Percentiles rank a stretch among this genome's conserved stretches.
Evolutionary conservation across 1,140 invertebrate genomes (phyloP).

Genomic region (Mercenaria mercenaria): DNA sequence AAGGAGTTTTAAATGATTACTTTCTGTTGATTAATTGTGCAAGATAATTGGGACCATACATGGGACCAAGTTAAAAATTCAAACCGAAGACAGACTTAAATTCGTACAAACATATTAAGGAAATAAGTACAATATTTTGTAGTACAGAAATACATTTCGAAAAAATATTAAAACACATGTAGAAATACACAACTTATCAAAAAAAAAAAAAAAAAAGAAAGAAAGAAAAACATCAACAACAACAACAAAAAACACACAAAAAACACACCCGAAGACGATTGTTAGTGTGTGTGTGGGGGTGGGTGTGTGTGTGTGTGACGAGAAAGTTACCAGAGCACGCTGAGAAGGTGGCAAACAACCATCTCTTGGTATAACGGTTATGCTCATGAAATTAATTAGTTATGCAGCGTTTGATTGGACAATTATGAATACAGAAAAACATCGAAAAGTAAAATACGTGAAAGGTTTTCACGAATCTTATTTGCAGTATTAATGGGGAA

Average conservation of each 20-base stretch:
- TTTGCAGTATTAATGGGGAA: no score
- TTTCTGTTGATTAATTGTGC: no score
- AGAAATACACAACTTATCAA: no score
- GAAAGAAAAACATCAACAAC: no score
- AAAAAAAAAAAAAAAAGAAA: no score
- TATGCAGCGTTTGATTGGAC: constrained; percentile 52
- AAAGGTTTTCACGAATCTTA: constrained; percentile 6
- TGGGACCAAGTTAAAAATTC: no score
- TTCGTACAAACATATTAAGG: constrained; percentile 12
- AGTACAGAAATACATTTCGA: constrained; percentile 40
- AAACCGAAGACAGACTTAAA: neutral
- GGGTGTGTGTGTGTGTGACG: no score
- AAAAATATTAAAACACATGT: no score
- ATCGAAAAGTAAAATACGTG: constrained; percentile 22
- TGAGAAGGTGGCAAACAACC: constrained; percentile 50
- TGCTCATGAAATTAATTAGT: constrained; percentile 59
- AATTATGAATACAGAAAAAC: constrained; percentile 53
- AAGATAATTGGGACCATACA: no score
- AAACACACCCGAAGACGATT: no score
- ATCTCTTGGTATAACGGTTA: constrained; percentile 50
- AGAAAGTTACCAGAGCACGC: constrained; percentile 44
- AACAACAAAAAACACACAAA: no score
- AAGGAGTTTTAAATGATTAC: constrained; percentile 33
- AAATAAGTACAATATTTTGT: constrained; percentile 40
- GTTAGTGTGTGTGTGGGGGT: no score